Base-by-base conservation (phyloP, 1,140 invertebrate species). In the Meteorus sp. region DNA sequence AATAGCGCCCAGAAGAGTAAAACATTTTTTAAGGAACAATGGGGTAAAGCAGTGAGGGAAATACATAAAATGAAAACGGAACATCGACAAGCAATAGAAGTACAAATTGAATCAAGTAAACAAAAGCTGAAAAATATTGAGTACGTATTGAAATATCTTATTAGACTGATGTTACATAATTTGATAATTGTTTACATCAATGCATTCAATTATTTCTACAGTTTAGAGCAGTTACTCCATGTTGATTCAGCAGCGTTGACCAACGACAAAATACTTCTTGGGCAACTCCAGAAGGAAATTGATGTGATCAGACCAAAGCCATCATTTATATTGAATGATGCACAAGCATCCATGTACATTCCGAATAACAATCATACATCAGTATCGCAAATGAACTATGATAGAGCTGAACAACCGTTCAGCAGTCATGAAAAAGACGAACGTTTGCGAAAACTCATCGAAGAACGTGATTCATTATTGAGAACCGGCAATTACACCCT, bases 1-100 rank as follows among this genome's bases (percentile, higher is more conserved):
- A 73, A 81, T 41, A 77, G 70, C 22, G 75, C 80, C 2, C 68
- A 80, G 25, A 80, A 82, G 33, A 82, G 79, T 29, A 84, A 83
- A 72, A 62, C 76, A 29, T 85, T 84, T 71, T 86, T 85, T 64
- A 85, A 85, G 71, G 82, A 85, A 70, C 78, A 85, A 64, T 86
- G 84, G 83, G 76, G 73, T 2, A 78, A 80, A 25, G 80, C 82
- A 3, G 77, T 85, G 11, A 71, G 80, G 9, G 84, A 86, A 62
- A 76, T 85, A 60, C 83, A 85, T 58, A 69, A 69, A 37, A 66
- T 78, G 47, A 85, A 83, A 69, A 71, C 74, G 15, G 66, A 77
- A 63, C 68, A 79, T 63, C 72, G 83, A 29, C 60, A 75, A 29
- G 68, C 76, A 7, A 65, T 83, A 60, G 66, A 83, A 56, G 41